Conservation (phyloP, 2,888 invertebrate species). For the Papilio demoleus region DNA sequence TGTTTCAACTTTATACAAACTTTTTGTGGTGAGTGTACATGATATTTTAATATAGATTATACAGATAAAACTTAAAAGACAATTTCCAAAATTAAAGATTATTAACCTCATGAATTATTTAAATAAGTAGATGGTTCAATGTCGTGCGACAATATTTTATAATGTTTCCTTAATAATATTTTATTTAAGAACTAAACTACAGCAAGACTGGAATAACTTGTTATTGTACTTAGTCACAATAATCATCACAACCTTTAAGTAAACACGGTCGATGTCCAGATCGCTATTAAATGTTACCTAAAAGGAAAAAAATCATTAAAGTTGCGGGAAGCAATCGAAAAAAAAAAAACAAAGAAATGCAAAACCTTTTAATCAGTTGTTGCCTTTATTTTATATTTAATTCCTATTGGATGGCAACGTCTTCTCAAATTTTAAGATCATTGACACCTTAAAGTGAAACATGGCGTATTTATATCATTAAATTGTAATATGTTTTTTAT, state of each 20-base stretch:
- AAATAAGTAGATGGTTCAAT: too few relatives aligned
- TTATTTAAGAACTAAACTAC: background rate
- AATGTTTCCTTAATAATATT: background rate
- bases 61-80: too few relatives aligned
- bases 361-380: constrained; percentile 5
- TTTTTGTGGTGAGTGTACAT: constrained; percentile 64
- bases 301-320: constrained; percentile 1
- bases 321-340: background rate
- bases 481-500: background rate
- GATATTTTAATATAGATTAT: too few relatives aligned
- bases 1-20: constrained; percentile 51
- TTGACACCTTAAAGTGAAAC: background rate
- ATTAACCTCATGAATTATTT: too few relatives aligned
- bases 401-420: background rate
- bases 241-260: background rate
- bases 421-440: background rate
- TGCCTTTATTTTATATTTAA: background rate
- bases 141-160: background rate
- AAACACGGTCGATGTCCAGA: background rate
- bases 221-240: background rate
- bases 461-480: background rate
- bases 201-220: background rate
- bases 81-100: too few relatives aligned
- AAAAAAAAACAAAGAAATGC: background rate
- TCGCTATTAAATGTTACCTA: background rate